Base-by-base conservation (phyloP, 2,113 vertebrate genomes). In the Daboia siamensis region DNA sequence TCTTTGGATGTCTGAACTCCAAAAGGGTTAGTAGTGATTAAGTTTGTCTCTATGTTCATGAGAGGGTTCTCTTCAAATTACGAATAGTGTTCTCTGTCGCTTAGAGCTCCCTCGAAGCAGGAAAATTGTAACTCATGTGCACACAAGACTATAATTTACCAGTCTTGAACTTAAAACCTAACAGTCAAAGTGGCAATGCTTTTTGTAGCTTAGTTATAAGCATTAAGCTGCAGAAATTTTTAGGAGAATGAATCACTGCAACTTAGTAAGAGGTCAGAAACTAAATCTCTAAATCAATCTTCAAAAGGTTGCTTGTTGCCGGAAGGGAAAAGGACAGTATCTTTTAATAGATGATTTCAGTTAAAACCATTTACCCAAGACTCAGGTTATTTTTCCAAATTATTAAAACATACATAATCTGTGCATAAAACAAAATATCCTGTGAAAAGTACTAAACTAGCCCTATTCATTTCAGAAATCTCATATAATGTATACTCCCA, bases 381-480 rank as follows among this genome's bases (percentile, higher is more conserved):
- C 39, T 80, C 74, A 21, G 33, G 33, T 44, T 44, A 80, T 21
- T 80, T 24, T 88, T 87, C 52, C 29, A 87, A 52, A n/a, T 87
- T 6, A 54, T 51, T 39, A 52, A 29, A 91, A 91, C 80, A 21
- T 12, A 9, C 1, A n/a, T 48, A 21, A 23, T 33, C 7, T 84
- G n/a, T 24, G 24, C 48, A 69, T 9, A 54, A 29, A 84, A 21
- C 21, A 24, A 51, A 87, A n/a, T 84, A 91, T 48, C 33, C 11
- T 29, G 15, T 91, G 93, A 69, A 89, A 46, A 90, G 74, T 69
- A 56, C 90, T 87, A 56, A 89, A 94, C 94, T 39, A 44, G 10
- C 46, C 11, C 29, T 91, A 91, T 74, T 86, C 6, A 90, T 93
- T 57, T 94, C 48, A 95, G 91, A 93, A 74, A 94, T 88, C 48